A percentile compares a stretch with the other conserved stretches of the same genome.
Conservation (phyloP, 2,113 vertebrate genomes). For the Benitochromis conjunctus region DNA sequence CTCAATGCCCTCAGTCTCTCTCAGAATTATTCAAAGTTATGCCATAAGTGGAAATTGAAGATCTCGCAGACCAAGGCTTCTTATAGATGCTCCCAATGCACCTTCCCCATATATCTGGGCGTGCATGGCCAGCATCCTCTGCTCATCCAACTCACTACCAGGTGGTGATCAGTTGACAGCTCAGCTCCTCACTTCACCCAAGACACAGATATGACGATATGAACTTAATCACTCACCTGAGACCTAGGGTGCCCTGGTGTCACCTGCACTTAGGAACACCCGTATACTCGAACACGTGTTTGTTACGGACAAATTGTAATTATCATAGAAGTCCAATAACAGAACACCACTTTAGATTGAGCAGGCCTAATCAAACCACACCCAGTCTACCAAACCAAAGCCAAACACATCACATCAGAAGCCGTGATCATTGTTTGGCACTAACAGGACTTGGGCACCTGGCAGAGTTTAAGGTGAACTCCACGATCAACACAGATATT, state of each 20-base stretch:
- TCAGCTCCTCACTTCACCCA: no score
- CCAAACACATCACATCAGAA: background rate
- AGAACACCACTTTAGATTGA: background rate
- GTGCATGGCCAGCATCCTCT: background rate
- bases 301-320: fast-evolving
- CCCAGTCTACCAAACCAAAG: background rate
- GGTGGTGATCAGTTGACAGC: background rate
- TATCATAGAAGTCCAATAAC: background rate
- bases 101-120: background rate
- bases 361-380: background rate
- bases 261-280: background rate
- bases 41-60: background rate
- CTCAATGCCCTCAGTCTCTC: background rate
- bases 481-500: background rate
- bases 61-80: background rate
- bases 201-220: background rate
- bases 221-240: background rate
- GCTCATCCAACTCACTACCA: background rate
- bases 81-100: background rate
- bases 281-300: background rate
- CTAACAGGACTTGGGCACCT: background rate
- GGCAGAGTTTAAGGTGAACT: background rate
- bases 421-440: background rate
- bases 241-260: background rate
- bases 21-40: background rate